A percentile compares a stretch with the other conserved stretches of the same genome.
phyloP scores from a whole-genome alignment of 2,113 vertebrate species.

The Sterrhoptilus dennistouni region DNA sequence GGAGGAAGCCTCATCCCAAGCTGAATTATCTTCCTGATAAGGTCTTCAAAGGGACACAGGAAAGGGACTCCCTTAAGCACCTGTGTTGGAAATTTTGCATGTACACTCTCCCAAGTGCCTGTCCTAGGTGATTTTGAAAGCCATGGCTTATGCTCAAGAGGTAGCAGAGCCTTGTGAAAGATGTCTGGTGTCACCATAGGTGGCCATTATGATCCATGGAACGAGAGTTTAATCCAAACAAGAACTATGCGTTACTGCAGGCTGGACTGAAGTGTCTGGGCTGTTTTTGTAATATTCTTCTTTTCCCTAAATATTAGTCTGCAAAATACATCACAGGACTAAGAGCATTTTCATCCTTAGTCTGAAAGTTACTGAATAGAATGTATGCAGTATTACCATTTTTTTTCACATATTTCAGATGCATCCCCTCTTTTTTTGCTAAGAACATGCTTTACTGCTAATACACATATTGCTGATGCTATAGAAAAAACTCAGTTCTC shows the following conservation, averaged over 20 bases:
- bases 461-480: neutral
- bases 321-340: neutral
- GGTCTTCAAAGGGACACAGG: neutral
- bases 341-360: neutral
- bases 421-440: rapidly evolving
- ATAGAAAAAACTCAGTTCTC: neutral
- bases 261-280: neutral
- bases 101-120: neutral
- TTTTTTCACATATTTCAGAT: neutral
- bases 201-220: neutral
- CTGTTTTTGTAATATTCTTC: neutral
- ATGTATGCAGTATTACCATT: neutral
- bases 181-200: neutral
- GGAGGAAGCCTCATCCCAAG: neutral
- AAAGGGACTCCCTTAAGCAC: neutral
- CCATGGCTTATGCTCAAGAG: neutral
- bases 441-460: neutral
- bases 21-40: neutral
- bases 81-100: neutral
- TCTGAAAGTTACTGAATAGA: neutral
- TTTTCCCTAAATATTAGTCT: neutral
- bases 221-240: neutral
- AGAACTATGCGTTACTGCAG: neutral
- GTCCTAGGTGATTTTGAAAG: neutral
- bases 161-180: neutral